Evolutionary conservation across 2,888 invertebrate species (phyloP).

Genomic region (Rhagophthalmus giganteus): DNA sequence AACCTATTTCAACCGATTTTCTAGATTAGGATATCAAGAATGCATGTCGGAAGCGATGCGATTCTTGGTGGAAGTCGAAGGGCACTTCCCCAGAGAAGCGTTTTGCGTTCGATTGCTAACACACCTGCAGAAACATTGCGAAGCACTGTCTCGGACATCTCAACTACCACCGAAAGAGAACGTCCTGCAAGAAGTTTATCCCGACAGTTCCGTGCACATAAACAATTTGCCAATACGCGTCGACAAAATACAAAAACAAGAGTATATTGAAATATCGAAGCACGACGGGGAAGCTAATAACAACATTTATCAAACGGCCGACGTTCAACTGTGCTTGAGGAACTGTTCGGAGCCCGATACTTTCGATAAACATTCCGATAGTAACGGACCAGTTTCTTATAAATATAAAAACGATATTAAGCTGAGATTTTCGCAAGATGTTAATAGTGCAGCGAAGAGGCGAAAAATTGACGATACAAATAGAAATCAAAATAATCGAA

Average conservation of each 20-base stretch:
- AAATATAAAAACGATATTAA: constrained; percentile 96
- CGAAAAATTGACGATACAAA: constrained; percentile 39
- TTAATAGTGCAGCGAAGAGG: constrained; percentile 49
- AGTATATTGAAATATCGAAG: neutral
- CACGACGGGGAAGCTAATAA: constrained; percentile 6
- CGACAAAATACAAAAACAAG: neutral
- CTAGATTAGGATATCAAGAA: constrained; percentile 82
- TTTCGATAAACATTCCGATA: constrained; percentile 39
- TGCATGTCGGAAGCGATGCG: constrained; percentile 88
- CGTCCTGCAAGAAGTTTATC: neutral
- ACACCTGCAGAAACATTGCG: constrained; percentile 84
- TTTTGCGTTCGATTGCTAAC: constrained; percentile 78
- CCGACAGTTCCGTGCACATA: constrained; percentile 2
- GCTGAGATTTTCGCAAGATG: constrained; percentile 69
- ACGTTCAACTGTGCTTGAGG: constrained; percentile 19
- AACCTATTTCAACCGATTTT: too few relatives aligned
- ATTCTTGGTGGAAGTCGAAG: constrained; percentile 85
- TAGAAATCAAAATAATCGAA: constrained; percentile 36
- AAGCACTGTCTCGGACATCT: constrained; percentile 57
- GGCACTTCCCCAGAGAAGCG: constrained; percentile 77
- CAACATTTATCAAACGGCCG: neutral
- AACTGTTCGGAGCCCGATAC: constrained; percentile 52
- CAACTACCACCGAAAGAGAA: constrained; percentile 8
- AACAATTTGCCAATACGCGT: neutral
- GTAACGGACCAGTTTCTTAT: constrained; percentile 62